phyloP scores from a whole-genome alignment of 1,140 invertebrate genomes.

The Ips nitidus region DNA sequence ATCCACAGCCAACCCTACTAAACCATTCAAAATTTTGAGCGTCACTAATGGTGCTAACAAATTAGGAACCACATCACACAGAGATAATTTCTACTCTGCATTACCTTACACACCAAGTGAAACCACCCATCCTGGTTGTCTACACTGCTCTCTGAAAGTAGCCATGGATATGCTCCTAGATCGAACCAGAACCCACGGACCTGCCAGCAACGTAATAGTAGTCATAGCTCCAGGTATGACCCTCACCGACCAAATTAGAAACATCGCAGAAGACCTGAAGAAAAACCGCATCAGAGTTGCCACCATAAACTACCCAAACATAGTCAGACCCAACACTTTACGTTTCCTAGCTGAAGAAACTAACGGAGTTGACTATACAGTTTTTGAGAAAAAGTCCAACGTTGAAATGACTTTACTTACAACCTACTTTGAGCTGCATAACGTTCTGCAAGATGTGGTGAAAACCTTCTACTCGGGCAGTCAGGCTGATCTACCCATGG shows the following conservation, averaged over 20 bases:
- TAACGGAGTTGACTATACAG: constrained; percentile 53
- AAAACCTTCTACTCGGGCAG: constrained; percentile 56
- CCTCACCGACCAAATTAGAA: constrained; percentile 43
- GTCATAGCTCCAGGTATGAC: constrained; percentile 57
- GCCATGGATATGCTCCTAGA: constrained; percentile 58
- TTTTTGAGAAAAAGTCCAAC: constrained; percentile 57
- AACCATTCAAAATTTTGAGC: constrained; percentile 40
- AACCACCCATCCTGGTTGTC: constrained; percentile 53
- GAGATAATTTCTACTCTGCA: constrained; percentile 55
- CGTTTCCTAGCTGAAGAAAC: constrained; percentile 55
- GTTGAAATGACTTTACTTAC: constrained; percentile 54
- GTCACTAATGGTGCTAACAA: constrained; percentile 41
- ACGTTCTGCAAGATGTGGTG: constrained; percentile 55
- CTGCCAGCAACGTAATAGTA: constrained; percentile 59
- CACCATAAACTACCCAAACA: constrained; percentile 56
- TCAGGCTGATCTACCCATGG: constrained; percentile 56
- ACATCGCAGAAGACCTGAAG: constrained; percentile 47
- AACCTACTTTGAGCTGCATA: constrained; percentile 58
- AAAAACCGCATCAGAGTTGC: constrained; percentile 52
- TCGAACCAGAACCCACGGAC: constrained; percentile 48
- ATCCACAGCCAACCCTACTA: constrained; percentile 49
- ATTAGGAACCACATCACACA: constrained; percentile 43
- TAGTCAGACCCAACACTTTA: constrained; percentile 49
- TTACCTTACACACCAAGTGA: constrained; percentile 57
- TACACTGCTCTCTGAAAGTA: constrained; percentile 56